Evolutionary conservation across 2,888 invertebrate species (phyloP).

Genomic region (Phyllotreta cruciferae): DNA sequence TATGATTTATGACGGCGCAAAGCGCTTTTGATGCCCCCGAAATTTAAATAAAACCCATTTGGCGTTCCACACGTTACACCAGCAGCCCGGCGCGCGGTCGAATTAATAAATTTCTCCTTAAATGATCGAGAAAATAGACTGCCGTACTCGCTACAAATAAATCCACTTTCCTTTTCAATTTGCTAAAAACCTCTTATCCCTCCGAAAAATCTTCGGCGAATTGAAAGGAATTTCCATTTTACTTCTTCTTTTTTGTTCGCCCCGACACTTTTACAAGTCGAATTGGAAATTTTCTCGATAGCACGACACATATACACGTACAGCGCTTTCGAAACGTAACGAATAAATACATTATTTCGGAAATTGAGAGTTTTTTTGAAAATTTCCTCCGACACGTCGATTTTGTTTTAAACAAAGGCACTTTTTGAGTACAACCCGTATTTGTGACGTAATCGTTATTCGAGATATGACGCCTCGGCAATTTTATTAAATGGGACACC

Average conservation of each 20-base stretch:
- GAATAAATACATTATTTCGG: no score
- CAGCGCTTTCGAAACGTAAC: no score
- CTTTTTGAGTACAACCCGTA: no score
- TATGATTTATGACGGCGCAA: conserved; percentile 45
- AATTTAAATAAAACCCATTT: conserved; percentile 39
- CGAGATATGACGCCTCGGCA: no score
- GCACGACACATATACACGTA: conserved; percentile 7
- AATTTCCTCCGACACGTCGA: no score
- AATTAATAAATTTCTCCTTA: conserved; percentile 3
- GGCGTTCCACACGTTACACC: background rate
- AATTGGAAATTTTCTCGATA: conserved; percentile 22
- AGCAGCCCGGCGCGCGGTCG: no score
- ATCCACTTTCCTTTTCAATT: conserved; percentile 29
- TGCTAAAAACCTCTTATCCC: conserved; percentile 31
- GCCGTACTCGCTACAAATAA: conserved; percentile 26
- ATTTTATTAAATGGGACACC: no score
- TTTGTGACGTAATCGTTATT: no score
- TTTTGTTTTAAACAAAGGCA: no score
- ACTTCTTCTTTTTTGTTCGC: conserved; percentile 7
- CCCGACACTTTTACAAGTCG: conserved; percentile 24
- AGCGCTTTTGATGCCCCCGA: conserved; percentile 39
- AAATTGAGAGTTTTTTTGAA: no score
- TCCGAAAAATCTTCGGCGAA: conserved; percentile 20
- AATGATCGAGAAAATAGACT: conserved; percentile 26
- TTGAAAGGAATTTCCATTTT: conserved; percentile 27